Percentiles rank a stretch among this genome's conserved stretches.
These are phyloP conservation scores for Corythoichthys haematopterus DNA, from an alignment of 2,113 vertebrate species.

Conservation along the genomic window DNA sequence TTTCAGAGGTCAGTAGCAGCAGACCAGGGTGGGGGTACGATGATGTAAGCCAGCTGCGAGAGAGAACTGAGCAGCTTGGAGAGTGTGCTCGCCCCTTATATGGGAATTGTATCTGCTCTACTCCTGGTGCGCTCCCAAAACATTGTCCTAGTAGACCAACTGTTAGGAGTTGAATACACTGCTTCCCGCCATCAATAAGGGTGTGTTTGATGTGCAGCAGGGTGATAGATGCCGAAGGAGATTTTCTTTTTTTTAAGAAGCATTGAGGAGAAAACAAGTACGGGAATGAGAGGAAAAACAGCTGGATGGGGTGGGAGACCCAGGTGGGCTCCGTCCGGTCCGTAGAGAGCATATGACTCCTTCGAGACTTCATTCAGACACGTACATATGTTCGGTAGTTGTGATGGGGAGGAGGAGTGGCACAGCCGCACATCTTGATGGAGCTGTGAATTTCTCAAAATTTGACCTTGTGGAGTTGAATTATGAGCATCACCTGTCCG, in stretches of 20 bases:
- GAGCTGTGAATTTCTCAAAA: too few relatives aligned
- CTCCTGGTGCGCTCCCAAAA: constrained; percentile 23
- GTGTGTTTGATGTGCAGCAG: neutral
- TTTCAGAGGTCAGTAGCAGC: constrained; percentile 11
- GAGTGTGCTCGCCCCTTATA: constrained; percentile 71
- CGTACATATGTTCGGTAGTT: too few relatives aligned
- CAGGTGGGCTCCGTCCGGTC: constrained; percentile 64
- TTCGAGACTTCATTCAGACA: constrained; percentile 29
- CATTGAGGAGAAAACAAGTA: constrained; percentile 5
- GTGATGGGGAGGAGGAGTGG: too few relatives aligned
- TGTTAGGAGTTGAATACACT: neutral
- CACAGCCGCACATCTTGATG: too few relatives aligned
- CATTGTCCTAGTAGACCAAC: constrained; percentile 36
- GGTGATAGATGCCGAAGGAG: neutral
- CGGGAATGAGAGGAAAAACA: constrained; percentile 43
- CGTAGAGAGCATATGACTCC: constrained; percentile 55
- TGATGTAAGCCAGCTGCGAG: constrained; percentile 30
- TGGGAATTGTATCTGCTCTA: constrained; percentile 60
- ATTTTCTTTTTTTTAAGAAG: neutral
- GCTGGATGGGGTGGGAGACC: constrained; percentile 60
- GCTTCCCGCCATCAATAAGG: neutral
- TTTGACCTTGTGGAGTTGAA: too few relatives aligned
- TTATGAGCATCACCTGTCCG: too few relatives aligned
- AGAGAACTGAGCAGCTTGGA: constrained; percentile 41
- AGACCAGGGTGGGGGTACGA: constrained; percentile 28